Percentiles rank a stretch among this genome's conserved stretches.
Conservation (phyloP, 2,113 vertebrate genomes). For the Oriolus oriolus region DNA sequence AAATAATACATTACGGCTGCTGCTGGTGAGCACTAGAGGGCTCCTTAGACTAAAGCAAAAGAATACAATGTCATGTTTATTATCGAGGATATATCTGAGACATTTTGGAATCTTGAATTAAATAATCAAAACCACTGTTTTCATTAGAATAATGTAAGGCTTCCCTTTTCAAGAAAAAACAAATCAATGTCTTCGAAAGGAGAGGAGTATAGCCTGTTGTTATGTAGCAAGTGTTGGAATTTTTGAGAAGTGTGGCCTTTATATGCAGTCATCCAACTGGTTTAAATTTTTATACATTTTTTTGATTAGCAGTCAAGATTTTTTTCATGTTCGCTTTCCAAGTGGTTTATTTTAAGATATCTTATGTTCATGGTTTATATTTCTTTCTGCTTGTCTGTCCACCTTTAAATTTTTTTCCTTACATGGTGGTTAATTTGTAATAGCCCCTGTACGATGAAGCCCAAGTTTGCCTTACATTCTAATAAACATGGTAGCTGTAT, state of each 20-base stretch:
- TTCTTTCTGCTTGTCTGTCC: neutral
- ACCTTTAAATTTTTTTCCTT: neutral
- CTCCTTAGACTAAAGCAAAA: constrained; percentile 42
- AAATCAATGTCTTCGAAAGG: neutral
- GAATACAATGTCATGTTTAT: neutral
- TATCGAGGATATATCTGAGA: neutral
- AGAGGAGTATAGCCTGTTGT: neutral
- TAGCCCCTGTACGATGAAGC: neutral
- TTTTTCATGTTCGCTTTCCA: constrained; percentile 17
- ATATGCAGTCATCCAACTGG: neutral
- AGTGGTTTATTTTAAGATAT: neutral
- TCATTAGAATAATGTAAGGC: neutral
- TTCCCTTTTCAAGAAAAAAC: neutral
- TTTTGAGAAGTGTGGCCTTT: neutral
- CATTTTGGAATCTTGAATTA: neutral
- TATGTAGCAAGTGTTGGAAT: neutral
- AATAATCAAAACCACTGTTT: neutral
- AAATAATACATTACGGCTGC: neutral
- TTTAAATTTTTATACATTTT: constrained; percentile 25
- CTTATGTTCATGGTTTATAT: neutral
- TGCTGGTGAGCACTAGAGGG: constrained; percentile 63
- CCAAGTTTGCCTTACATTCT: neutral
- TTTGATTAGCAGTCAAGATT: constrained; percentile 11
- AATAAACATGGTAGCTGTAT: rapidly evolving
- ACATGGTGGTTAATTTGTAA: neutral